These are phyloP conservation scores for Euplexia lucipara DNA, from an alignment of 2,888 invertebrate species.

Conservation along the genomic window DNA sequence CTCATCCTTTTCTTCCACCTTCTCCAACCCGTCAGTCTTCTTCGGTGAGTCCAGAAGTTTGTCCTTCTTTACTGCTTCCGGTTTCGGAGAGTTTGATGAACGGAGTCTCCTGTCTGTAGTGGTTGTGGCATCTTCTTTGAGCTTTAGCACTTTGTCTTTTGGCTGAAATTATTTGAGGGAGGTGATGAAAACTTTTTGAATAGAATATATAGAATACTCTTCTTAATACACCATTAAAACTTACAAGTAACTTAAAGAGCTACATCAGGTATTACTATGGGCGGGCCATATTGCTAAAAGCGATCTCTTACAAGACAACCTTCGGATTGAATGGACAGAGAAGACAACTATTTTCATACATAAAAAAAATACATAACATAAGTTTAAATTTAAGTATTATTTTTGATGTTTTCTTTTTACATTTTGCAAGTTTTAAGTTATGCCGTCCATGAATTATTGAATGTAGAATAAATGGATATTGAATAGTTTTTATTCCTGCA, in stretches of 20 bases:
- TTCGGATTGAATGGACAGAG: no score
- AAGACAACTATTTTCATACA: no score
- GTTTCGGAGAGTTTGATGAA: constrained; percentile 83
- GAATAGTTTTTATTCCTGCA: not conserved
- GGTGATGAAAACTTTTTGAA: constrained; percentile 6
- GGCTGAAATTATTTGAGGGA: constrained; percentile 73
- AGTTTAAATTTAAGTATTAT: no score
- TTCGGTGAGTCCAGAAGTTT: constrained; percentile 49
- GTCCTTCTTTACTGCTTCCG: constrained; percentile 59
- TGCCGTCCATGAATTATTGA: not conserved
- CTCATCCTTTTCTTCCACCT: constrained; percentile 46
- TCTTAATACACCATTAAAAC: no score
- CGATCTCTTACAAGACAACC: no score
- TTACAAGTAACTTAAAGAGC: no score
- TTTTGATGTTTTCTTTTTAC: no score
- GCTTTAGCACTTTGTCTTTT: constrained; percentile 82
- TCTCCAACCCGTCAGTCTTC: constrained; percentile 57
- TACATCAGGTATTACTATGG: no score
- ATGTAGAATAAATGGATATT: constrained; percentile 1
- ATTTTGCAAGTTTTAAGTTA: no score
- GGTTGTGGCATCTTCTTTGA: constrained; percentile 75
- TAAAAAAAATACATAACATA: no score
- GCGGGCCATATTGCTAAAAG: no score
- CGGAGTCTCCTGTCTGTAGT: constrained; percentile 81
- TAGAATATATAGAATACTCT: no score